Evolutionary conservation across 2,113 vertebrate genomes (phyloP), one percentile per base, ranked within the genome.

Genomic region (Apeltes quadracus): DNA sequence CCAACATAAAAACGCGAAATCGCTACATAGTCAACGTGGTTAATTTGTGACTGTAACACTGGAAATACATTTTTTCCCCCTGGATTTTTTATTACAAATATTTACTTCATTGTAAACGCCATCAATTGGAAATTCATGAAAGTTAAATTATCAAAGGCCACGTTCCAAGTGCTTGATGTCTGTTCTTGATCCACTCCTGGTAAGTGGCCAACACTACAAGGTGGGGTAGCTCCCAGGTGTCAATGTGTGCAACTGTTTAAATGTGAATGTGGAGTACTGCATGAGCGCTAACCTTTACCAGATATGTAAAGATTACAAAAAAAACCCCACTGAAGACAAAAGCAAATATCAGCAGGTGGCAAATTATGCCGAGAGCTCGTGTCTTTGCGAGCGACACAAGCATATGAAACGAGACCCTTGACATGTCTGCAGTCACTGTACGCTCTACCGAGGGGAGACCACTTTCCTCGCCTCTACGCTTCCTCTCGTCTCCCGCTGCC

Each of bases 171-270:
- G 75, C 75, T 88, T 90, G 75, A 84, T 89, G 81, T 85, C 36
- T 71, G 72, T 58, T 88, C 77, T 69, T 55, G 65, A 85, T 81
- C 76, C 69, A 41, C 34, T 70, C 7, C 57, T 88, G 83, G 82
- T 73, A 63, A 41, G 71, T 27, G 65, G 87, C 87, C 86, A 90
- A 43, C 36, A 29, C 34, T 43, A 44, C 75, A 80, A 77, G 80
- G 82, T 79, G 78, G 78, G 39, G 82, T 61, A 57, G 72, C 70
- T 81, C 76, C 73, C 86, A 89, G 86, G 90, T 90, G 87, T 82
- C 82, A 88, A 82, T 72, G 77, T 88, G 85, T 89, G 78, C 73
- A 87, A 86, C 81, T 83, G 88, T 84, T 84, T 69, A 74, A 84
- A 87, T 75, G 50, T 76, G 78, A 78, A 82, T 34, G 58, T 67